These are phyloP conservation scores for human (Homo sapiens) DNA, from an alignment of 2,113 vertebrate genomes.

Conservation along the genomic window DNA sequence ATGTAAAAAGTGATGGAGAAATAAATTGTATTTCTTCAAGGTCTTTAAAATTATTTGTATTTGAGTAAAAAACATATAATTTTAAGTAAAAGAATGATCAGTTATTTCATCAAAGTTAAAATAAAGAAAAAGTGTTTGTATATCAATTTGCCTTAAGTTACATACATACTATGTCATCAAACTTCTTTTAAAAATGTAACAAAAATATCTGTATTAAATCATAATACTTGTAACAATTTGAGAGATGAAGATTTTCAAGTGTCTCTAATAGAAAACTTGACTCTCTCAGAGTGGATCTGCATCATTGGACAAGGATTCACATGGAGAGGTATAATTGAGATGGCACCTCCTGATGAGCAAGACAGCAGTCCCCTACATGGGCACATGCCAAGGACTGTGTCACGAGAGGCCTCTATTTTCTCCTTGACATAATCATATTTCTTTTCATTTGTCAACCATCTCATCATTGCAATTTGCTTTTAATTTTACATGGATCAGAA, in stretches of 20 bases:
- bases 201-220: background rate
- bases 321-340: background rate
- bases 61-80: background rate
- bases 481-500: constrained; percentile 1
- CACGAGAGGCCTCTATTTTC: background rate
- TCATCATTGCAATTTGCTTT: background rate
- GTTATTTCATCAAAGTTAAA: background rate
- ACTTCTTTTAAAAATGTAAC: background rate
- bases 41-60: background rate
- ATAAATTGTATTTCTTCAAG: background rate
- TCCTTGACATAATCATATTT: background rate
- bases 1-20: background rate
- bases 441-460: constrained; percentile 1
- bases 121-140: background rate
- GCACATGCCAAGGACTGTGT: background rate
- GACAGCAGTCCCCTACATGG: background rate
- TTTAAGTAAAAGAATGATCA: background rate
- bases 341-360: background rate
- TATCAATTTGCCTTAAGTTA: background rate
- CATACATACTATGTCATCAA: background rate
- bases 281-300: background rate
- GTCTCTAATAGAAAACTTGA: background rate
- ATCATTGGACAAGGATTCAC: background rate
- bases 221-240: background rate
- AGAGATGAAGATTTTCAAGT: background rate